These are phyloP conservation scores for Ceratotherium simum DNA, from an alignment of 2,113 vertebrate species.

Conservation along the genomic window DNA sequence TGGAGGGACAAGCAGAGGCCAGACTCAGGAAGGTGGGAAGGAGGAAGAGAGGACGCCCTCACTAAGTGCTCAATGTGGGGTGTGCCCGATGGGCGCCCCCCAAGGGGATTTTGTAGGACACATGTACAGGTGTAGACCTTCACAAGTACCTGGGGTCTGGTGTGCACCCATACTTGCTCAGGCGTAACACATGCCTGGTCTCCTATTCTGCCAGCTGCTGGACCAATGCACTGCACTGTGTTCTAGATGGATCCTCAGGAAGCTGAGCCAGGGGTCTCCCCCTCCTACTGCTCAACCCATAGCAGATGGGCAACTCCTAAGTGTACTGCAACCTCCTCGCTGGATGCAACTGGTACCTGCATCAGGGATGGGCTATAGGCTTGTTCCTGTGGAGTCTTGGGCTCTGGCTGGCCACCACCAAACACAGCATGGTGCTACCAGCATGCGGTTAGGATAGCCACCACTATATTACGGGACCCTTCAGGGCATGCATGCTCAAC, in stretches of 20 bases:
- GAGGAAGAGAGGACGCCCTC: background rate
- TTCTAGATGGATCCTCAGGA: background rate
- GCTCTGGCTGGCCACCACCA: background rate
- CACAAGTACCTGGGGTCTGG: background rate
- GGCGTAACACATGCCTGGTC: rapidly evolving
- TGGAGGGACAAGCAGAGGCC: background rate
- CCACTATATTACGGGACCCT: rapidly evolving
- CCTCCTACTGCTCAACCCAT: rapidly evolving
- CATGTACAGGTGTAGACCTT: rapidly evolving
- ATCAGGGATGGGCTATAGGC: rapidly evolving
- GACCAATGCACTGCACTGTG: rapidly evolving
- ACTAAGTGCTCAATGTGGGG: background rate
- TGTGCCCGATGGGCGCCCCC: rapidly evolving
- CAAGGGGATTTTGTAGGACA: rapidly evolving
- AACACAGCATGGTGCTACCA: rapidly evolving
- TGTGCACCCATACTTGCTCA: rapidly evolving
- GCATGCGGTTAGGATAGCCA: rapidly evolving
- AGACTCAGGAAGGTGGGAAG: too few species aligned
- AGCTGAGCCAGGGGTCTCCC: rapidly evolving
- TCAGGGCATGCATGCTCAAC: rapidly evolving
- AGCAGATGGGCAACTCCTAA: background rate
- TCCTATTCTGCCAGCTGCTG: background rate
- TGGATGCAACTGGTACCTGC: background rate
- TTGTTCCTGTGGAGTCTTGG: background rate
- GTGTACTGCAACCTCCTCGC: rapidly evolving